Evolutionary conservation across 2,797 vertebrate species (phyloP).

Genomic region (Pitangus sulphuratus): DNA sequence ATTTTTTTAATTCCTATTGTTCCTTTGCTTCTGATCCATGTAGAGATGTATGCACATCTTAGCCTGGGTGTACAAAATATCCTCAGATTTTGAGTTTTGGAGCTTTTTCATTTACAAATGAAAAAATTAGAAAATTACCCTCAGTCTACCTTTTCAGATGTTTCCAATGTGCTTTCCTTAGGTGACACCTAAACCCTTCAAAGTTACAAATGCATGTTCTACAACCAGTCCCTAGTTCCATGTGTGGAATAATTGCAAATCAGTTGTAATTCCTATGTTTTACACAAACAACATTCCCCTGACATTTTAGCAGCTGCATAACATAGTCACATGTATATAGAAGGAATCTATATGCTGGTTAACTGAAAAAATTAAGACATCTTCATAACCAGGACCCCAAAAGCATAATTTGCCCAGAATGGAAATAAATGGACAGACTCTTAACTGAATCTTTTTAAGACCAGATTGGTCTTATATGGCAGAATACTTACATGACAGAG

Average conservation of each 20-base stretch:
- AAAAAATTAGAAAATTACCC: not conserved
- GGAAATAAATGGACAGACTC: not conserved
- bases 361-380: not conserved
- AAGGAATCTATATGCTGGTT: not conserved
- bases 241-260: not conserved
- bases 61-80: not conserved
- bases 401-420: not conserved
- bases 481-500: not conserved
- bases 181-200: not conserved
- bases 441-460: not conserved
- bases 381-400: not conserved
- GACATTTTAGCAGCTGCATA: not conserved
- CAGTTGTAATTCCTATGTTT: not conserved
- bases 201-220: not conserved
- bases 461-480: not conserved
- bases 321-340: not conserved
- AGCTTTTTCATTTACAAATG: not conserved
- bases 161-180: not conserved
- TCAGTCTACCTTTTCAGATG: not conserved
- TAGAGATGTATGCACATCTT: not conserved
- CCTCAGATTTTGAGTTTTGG: not conserved
- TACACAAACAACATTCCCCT: not conserved
- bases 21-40: not conserved
- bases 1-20: not conserved
- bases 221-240: not conserved